These are phyloP conservation scores for Chorisops tibialis DNA, from an alignment of 2,888 invertebrate genomes.

Conservation along the genomic window DNA sequence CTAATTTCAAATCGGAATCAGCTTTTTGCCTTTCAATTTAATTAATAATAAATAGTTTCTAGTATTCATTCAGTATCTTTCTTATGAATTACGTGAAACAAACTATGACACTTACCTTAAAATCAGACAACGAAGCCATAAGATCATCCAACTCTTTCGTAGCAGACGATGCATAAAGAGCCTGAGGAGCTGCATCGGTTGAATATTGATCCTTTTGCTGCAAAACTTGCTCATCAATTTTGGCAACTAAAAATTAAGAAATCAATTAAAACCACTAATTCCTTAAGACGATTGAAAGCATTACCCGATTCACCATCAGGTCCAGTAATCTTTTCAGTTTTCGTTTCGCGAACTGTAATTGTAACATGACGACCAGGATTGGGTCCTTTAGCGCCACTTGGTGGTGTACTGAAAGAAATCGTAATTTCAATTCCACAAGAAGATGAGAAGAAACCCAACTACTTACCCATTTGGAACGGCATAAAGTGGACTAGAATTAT, in stretches of 20 bases:
- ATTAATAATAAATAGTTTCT: too few relatives aligned
- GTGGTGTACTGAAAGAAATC: constrained; percentile 17
- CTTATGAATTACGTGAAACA: too few relatives aligned
- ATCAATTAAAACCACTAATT: not conserved
- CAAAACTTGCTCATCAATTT: constrained; percentile 46
- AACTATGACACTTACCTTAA: too few relatives aligned
- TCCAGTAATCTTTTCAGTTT: constrained; percentile 57
- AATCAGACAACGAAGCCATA: constrained; percentile 93
- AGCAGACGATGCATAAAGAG: constrained; percentile 70
- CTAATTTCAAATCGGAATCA: too few relatives aligned
- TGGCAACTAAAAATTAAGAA: constrained; percentile 39
- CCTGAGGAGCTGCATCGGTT: constrained; percentile 22
- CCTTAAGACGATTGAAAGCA: not conserved
- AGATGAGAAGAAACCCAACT: constrained; percentile 35
- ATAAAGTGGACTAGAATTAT: constrained; percentile 47
- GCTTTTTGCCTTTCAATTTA: too few relatives aligned
- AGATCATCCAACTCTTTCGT: constrained; percentile 93
- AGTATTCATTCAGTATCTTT: too few relatives aligned
- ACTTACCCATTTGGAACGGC: constrained; percentile 73
- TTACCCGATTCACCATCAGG: constrained; percentile 46
- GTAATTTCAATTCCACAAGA: not conserved
- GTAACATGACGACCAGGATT: constrained; percentile 56
- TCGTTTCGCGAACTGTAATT: constrained; percentile 60
- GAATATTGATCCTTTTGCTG: constrained; percentile 46
- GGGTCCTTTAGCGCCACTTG: constrained; percentile 40